Conservation (phyloP, 2,888 invertebrate genomes). For the Macrosiphum euphorbiae region DNA sequence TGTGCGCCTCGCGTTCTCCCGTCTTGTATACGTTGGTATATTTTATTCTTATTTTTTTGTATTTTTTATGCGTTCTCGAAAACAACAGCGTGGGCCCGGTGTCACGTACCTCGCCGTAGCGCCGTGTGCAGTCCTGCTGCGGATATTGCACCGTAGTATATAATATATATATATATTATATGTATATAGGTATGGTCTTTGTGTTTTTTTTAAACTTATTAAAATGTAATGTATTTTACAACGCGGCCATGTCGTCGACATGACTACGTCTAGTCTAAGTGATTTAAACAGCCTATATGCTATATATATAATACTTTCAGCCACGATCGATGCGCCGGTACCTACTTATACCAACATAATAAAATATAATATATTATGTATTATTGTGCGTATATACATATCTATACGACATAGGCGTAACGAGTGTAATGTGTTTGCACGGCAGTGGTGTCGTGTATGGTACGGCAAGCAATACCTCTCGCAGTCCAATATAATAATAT, state of each 20-base stretch:
- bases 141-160: slow-evolving; percentile 47
- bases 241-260: slow-evolving; percentile 58
- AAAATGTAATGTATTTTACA: slow-evolving; percentile 63
- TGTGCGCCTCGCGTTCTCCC: slow-evolving; percentile 26
- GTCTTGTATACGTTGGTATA: slow-evolving; percentile 7
- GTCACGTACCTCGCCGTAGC: slow-evolving; percentile 55
- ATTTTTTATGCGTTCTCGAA: slow-evolving; percentile 52
- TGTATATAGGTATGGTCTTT: slow-evolving; percentile 5
- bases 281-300: slow-evolving; percentile 50
- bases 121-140: slow-evolving; percentile 59
- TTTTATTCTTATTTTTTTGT: slow-evolving; percentile 26
- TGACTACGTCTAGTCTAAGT: slow-evolving; percentile 59
- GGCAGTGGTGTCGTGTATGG: neutral
- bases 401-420: neutral
- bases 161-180: neutral
- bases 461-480: neutral
- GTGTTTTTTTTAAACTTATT: slow-evolving; percentile 50
- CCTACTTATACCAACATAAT: neutral
- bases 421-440: neutral
- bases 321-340: neutral
- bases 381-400: neutral
- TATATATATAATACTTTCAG: neutral
- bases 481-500: neutral
- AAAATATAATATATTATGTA: neutral
- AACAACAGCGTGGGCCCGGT: slow-evolving; percentile 64